A percentile compares a stretch with the other conserved stretches of the same genome.
Evolutionary conservation across 2,113 vertebrate species (phyloP).

Genomic region (Onychostruthus taczanowskii): DNA sequence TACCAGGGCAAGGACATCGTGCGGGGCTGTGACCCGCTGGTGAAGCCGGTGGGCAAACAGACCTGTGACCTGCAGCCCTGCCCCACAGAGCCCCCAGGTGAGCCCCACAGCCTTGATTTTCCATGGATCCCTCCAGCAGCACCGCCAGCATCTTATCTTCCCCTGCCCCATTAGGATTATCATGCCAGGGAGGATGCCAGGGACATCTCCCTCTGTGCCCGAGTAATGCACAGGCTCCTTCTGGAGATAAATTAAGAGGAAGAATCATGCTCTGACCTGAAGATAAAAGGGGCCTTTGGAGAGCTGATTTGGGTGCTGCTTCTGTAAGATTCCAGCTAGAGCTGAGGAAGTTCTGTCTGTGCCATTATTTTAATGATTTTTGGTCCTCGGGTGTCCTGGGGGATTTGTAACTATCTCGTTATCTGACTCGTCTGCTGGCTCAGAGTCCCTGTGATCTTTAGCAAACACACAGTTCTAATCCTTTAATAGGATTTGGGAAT

Average conservation of each 20-base stretch:
- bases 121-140: not conserved
- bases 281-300: not conserved
- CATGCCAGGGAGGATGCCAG: not conserved
- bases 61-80: constrained; percentile 93
- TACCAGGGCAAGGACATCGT: constrained; percentile 94
- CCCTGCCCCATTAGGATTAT: accelerated
- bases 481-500: constrained; percentile 1
- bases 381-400: not conserved
- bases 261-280: not conserved
- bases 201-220: not conserved
- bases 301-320: not conserved
- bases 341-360: not conserved
- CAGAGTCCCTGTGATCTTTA: constrained; percentile 36
- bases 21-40: constrained; percentile 90
- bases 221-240: not conserved
- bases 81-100: constrained; percentile 94
- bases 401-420: constrained; percentile 40
- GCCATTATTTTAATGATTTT: constrained; percentile 41
- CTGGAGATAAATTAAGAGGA: not conserved
- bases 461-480: not conserved
- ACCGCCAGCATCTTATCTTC: accelerated
- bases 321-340: not conserved
- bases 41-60: constrained; percentile 92
- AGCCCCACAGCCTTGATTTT: not conserved
- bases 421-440: constrained; percentile 41